Evolutionary conservation across 1,140 invertebrate species (phyloP).

Genomic region (Drosophila subpulchrella): DNA sequence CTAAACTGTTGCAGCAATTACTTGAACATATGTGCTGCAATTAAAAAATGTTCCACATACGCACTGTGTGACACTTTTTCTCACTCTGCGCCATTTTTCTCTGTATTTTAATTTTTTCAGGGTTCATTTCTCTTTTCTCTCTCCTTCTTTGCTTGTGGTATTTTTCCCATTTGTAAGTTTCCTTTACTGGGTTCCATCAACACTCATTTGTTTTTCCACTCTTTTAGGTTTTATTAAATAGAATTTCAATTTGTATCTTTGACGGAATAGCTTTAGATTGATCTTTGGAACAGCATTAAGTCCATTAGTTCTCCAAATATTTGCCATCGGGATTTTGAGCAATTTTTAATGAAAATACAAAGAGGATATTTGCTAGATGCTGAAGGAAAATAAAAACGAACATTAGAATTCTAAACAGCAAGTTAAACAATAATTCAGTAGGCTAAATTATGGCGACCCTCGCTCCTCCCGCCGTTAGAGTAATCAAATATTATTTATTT

Average conservation of each 20-base stretch:
- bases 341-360: slow-evolving; percentile 7
- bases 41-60: slow-evolving; percentile 77
- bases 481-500: slow-evolving; percentile 83
- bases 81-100: slow-evolving; percentile 32
- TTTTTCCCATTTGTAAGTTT: slow-evolving; percentile 15
- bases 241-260: slow-evolving; percentile 10
- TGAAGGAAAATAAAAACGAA: background rate
- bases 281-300: background rate
- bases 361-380: background rate
- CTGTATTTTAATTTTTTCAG: slow-evolving; percentile 20
- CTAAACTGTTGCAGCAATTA: slow-evolving; percentile 69
- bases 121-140: slow-evolving; percentile 28
- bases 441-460: slow-evolving; percentile 47
- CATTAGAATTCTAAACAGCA: slow-evolving; percentile 57
- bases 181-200: slow-evolving; percentile 45
- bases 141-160: slow-evolving; percentile 25
- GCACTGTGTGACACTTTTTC: slow-evolving; percentile 51
- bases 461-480: slow-evolving; percentile 6
- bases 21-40: slow-evolving; percentile 69
- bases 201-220: slow-evolving; percentile 59
- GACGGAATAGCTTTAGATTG: background rate
- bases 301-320: slow-evolving; percentile 38
- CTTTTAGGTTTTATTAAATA: slow-evolving; percentile 34
- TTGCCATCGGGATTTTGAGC: slow-evolving; percentile 11
- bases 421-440: slow-evolving; percentile 65